Evolutionary conservation across 92 coral and sea anemone genomes (phyloP).

Genomic region (Muricea muricata): DNA sequence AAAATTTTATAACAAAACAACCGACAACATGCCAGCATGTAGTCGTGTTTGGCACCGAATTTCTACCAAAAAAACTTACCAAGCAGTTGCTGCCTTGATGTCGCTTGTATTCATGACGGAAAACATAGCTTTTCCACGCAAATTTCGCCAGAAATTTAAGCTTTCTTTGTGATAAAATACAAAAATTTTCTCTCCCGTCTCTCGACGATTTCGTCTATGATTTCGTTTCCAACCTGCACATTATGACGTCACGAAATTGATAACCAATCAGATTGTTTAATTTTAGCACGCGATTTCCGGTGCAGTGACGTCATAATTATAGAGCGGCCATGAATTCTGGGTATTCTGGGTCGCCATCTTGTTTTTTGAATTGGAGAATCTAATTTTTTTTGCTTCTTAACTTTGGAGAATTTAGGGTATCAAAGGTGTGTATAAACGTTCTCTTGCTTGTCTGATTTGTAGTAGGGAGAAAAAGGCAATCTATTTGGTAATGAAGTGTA

Average conservation of each 20-base stretch:
- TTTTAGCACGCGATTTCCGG: slow-evolving; percentile 12
- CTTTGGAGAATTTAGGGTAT: neutral
- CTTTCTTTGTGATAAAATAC: too few species aligned
- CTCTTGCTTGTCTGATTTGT: neutral
- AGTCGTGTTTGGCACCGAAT: neutral
- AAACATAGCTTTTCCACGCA: slow-evolving; percentile 68
- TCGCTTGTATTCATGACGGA: slow-evolving; percentile 83
- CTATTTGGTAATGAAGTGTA: neutral
- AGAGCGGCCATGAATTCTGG: slow-evolving; percentile 53
- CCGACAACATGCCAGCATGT: neutral
- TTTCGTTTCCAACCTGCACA: neutral
- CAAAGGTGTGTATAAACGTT: neutral
- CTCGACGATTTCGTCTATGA: neutral
- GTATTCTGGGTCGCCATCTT: slow-evolving; percentile 79
- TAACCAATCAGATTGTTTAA: slow-evolving; percentile 2
- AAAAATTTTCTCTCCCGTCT: slow-evolving; percentile 10
- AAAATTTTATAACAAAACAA: neutral
- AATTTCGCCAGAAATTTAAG: slow-evolving; percentile 5
- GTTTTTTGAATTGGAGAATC: slow-evolving; percentile 37
- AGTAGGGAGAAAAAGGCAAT: neutral
- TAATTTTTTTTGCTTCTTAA: slow-evolving; percentile 19
- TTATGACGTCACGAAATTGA: slow-evolving; percentile 53
- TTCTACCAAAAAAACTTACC: slow-evolving; percentile 70
- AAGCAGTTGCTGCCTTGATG: slow-evolving; percentile 85
- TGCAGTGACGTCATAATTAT: slow-evolving; percentile 35